Conservation (phyloP, 2,797 vertebrate genomes). For the Eulemur rubriventer region DNA sequence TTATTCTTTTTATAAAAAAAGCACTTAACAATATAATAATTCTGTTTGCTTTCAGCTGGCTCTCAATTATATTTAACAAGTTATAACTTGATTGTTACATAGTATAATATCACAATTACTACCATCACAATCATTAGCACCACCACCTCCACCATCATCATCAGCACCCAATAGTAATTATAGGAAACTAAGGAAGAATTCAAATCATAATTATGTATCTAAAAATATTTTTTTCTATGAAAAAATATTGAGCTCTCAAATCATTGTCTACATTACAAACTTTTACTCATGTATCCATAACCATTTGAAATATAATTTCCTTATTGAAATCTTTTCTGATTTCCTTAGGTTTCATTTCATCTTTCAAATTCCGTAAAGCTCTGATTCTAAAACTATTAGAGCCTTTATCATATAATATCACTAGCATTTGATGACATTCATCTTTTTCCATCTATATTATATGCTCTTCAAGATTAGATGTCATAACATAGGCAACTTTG, state of each 20-base stretch:
- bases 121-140: accelerated
- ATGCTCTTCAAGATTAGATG: not conserved
- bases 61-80: not conserved
- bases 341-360: not conserved
- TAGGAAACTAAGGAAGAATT: not conserved
- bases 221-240: not conserved
- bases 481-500: not conserved
- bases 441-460: not conserved
- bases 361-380: not conserved
- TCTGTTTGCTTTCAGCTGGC: not conserved
- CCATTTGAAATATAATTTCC: not conserved
- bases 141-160: accelerated
- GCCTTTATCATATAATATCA: not conserved
- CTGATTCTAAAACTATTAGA: not conserved
- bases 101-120: not conserved
- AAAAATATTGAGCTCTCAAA: not conserved
- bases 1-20: not conserved
- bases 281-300: not conserved
- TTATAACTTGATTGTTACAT: not conserved
- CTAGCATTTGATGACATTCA: not conserved
- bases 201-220: not conserved
- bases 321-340: not conserved
- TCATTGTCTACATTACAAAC: not conserved
- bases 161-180: not conserved
- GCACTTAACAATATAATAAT: not conserved